Percentiles rank a stretch among this genome's conserved stretches.
Evolutionary conservation across 1,140 invertebrate species (phyloP).

Genomic region (Caenorhabditis latens): DNA sequence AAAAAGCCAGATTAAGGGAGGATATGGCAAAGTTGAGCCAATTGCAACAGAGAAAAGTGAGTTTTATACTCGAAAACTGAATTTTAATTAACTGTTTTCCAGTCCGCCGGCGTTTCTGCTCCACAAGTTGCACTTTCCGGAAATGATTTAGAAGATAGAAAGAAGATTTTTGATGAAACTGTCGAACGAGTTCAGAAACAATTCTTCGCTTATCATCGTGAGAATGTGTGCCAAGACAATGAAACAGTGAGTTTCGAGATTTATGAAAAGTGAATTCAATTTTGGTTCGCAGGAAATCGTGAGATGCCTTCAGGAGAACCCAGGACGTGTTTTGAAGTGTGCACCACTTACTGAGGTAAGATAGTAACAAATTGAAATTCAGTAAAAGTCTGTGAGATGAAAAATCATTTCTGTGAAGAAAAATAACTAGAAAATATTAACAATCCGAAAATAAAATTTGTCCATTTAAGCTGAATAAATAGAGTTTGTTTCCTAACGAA

Average conservation of each 20-base stretch:
- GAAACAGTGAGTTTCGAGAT: slow-evolving; percentile 58
- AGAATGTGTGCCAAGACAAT: slow-evolving; percentile 64
- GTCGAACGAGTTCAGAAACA: slow-evolving; percentile 66
- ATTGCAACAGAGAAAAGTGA: slow-evolving; percentile 58
- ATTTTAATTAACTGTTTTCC: neutral
- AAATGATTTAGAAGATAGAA: slow-evolving; percentile 64
- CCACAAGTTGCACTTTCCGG: slow-evolving; percentile 50
- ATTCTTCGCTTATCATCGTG: slow-evolving; percentile 66
- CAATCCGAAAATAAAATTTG: too few relatives aligned
- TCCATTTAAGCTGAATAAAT: too few relatives aligned
- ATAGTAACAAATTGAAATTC: too few relatives aligned
- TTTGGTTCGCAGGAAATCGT: slow-evolving; percentile 52
- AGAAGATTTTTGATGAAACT: slow-evolving; percentile 67
- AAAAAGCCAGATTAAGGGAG: slow-evolving; percentile 56
- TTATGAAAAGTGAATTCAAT: neutral
- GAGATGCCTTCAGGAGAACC: slow-evolving; percentile 48
- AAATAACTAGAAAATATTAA: too few relatives aligned
- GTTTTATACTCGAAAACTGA: neutral
- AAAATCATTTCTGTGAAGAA: too few relatives aligned
- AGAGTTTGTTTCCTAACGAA: too few relatives aligned
- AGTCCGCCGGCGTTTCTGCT: slow-evolving; percentile 30
- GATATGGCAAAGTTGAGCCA: slow-evolving; percentile 58
- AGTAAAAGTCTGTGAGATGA: too few relatives aligned
- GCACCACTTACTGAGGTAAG: slow-evolving; percentile 45
- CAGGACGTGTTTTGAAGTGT: slow-evolving; percentile 58